Base-by-base conservation (phyloP, 2,888 invertebrate genomes). In the Caenorhabditis sp. region DNA sequence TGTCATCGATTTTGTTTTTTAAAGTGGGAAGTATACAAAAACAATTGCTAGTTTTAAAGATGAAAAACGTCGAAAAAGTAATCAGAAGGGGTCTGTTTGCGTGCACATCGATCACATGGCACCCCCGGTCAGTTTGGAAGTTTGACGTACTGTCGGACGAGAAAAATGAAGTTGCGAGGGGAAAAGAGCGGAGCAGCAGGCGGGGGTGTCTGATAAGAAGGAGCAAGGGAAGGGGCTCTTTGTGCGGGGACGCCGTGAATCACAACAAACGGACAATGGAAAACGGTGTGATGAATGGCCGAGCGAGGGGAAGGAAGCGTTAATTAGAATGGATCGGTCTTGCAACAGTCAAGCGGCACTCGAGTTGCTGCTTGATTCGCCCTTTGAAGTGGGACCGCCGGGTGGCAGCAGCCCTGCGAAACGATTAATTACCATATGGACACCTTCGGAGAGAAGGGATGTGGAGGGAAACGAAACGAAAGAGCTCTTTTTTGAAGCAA, bases 401-500 rank as follows among this genome's bases (percentile, higher is more conserved):
- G 11, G 43, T 30, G 41, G 17, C 13, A 20, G 48, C 20, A 32
- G 15, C 52, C 32, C n/a, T 32, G 13, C 20, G 22, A 35, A 48
- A 39, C 66, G 20, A 68, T 68, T 68, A 68, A 68, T 68, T 68
- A 68, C 68, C 68, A 68, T 68, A 68, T 68, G 68, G 52, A 52
- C 26, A 39, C 41, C 48, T 48, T 30, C 8, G 43, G 32, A 35
- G 41, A 30, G 11, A 37, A 24, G 35, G n/a, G n/a, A n/a, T 35
- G 20, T 6, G 37, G 46, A 13, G 15, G 13, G 27, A 17, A 52
- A 9, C 1, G 46, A 27, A 15, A 26, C 27, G 13, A n/a, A 35
- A 27, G 50, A 20, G 35, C 53, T 11, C 13, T 52, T 52, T 48
- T 52, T 52, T 20, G 32, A 35, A 55, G 43, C 50, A 52, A 59